phyloP scores from a whole-genome alignment of 2,888 invertebrate species.

The Drosophila anceps region DNA sequence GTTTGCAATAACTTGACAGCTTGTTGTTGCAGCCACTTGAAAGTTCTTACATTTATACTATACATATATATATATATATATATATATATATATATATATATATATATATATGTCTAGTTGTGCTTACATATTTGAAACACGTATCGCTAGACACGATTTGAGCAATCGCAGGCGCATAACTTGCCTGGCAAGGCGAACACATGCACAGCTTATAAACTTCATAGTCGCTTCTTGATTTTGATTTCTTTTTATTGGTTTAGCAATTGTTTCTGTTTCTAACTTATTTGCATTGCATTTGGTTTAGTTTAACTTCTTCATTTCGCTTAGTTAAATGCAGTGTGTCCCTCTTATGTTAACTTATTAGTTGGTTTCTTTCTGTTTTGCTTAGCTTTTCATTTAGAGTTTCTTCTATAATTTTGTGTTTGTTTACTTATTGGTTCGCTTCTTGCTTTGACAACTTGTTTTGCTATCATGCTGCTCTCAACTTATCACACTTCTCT shows the following conservation, averaged over 20 bases:
- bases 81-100: constrained; percentile 1
- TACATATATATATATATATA: neutral
- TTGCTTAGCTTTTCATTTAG: no score
- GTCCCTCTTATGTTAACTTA: neutral
- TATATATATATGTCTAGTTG: neutral
- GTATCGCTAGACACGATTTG: constrained; percentile 39
- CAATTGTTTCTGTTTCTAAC: neutral
- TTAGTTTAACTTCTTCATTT: neutral
- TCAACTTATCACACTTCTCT: neutral
- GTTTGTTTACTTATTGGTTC: neutral
- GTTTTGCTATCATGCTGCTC: neutral
- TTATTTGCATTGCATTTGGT: neutral
- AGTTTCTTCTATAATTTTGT: no score
- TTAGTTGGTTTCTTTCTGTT: no score
- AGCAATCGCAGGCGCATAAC: constrained; percentile 36
- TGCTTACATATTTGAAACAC: constrained; percentile 22
- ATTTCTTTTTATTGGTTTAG: neutral
- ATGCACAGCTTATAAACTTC: constrained; percentile 4
- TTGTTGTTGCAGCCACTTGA: constrained; percentile 52
- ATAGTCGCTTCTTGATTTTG: constrained; percentile 5
- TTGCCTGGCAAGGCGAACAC: constrained; percentile 11
- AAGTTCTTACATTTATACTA: constrained; percentile 30
- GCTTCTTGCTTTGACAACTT: neutral
- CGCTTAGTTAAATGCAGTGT: neutral
- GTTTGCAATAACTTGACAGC: constrained; percentile 46